phyloP scores from a whole-genome alignment of 2,113 vertebrate species.

The Rhynchomys soricoides region DNA sequence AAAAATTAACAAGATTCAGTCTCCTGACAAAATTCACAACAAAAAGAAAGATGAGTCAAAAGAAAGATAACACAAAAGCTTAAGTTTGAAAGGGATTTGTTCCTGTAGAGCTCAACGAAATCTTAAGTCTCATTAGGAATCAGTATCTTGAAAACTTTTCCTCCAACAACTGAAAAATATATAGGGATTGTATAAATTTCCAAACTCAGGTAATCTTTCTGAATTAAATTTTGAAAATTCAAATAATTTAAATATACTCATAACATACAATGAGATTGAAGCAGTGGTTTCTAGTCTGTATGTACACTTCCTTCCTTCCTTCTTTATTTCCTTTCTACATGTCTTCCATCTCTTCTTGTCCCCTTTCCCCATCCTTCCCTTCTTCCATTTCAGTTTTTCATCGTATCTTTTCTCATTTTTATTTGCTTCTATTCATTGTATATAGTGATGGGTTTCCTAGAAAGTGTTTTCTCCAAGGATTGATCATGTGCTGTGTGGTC shows the following conservation, averaged over 20 bases:
- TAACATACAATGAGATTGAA: neutral
- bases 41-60: neutral
- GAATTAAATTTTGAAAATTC: neutral
- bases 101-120: neutral
- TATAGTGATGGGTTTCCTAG: neutral
- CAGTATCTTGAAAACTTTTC: neutral
- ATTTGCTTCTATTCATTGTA: neutral
- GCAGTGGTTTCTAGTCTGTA: neutral
- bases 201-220: neutral
- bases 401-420: neutral
- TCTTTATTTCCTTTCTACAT: neutral
- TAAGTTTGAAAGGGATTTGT: neutral
- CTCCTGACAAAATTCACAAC: neutral
- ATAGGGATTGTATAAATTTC: neutral
- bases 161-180: neutral
- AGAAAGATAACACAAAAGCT: too few relatives aligned
- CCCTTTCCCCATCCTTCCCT: neutral
- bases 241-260: neutral
- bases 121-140: neutral
- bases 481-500: neutral
- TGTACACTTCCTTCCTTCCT: neutral
- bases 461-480: neutral
- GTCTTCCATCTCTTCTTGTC: neutral
- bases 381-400: neutral
- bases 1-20: neutral